Base-by-base conservation (phyloP, 1,140 invertebrate genomes). In the Camponotus vicinus region DNA sequence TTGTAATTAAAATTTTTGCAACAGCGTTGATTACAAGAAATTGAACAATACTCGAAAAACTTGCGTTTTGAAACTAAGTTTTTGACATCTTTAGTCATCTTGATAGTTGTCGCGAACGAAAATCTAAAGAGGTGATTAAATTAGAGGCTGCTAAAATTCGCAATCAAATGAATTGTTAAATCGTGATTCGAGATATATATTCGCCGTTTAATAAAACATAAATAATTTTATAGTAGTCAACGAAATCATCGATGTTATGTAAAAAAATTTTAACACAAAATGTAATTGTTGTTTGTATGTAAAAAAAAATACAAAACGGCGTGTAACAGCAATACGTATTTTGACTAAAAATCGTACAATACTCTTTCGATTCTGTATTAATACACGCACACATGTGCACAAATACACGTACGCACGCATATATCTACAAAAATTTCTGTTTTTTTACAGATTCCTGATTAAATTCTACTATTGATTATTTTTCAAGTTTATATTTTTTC, bases 361-460 rank as follows among this genome's bases (percentile, higher is more conserved):
- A 86, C 34, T 32, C 59, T 73, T 63, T 63, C 49, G 18, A 73
- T 83, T 86, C 37, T 73, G 45, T 63, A 89, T 86, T 67, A 66
- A 67, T 86, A 80, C 40, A 80, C 18, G 40, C 69, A 66, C 59
- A 87, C 32, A 61, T 27, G 63, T 32, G 49, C 21, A 71, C 59
- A 77, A 75, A 66, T 8, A 42, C 6, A 40, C 7, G 34, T 61
- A 69, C 37, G 59, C 45, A 66, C 32, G 71, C 9, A 84, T 55
- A 13, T 71, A 84, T 87, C 69, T 78, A 75, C 69, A 87, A 69
- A 78, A 27, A 27, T 27, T 27, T 27, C 77, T 88, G 75, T 52
- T 52, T 52, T 15, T 52, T 88, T 77, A 85, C 57, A 64, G 2
- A 82, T 89, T 69, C 63, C 69, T 63, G 2, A 77, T 42, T 42